Evolutionary conservation across 2,797 vertebrate genomes (phyloP), one percentile per base, ranked within the genome.

Genomic region (Carapus acus): DNA sequence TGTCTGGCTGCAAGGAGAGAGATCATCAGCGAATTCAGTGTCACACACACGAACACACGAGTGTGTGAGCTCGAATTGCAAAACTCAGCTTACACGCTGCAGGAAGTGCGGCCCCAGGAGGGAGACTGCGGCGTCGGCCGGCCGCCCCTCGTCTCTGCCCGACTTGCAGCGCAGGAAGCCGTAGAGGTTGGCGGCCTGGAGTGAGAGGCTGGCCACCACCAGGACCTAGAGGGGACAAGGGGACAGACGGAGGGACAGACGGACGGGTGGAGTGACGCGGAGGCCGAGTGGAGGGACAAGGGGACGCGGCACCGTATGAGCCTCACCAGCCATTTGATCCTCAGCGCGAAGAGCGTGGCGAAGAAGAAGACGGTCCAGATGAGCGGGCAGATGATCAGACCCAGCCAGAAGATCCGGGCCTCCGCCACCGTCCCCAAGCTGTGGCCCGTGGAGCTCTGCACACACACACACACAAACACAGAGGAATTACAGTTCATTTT

Each of bases 331-430:
- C 91, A 92, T 65, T 92, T 91, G 19, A 93, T 83, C 79, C 90
- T 92, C 71, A 91, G 46, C 47, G 90, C 90, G 62, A 93, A 92
- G 38, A 93, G 82, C 11, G 87, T 90, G 69, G 89, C 91, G 38
- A 93, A 94, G 73, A 93, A 88, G 80, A 94, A 92, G 19, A 90
- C 66, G 0, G 79, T 88, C 92, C 91, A 93, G 38, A 93, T 91
- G 50, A 90, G 54, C 1, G 91, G 92, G 57, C 91, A 93, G 69
- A 93, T 76, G 39, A 93, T 88, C 48, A 93, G 88, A 31, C 91
- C 90, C 0, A 93, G 79, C 91, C 91, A 93, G 62, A 94, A 93
- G 69, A 93, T 91, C 16, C 85, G 86, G 0, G 87, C 88, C 76
- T 93, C 91, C 0, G 88, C 85, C 71, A 93, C 91, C 0, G 90